These are phyloP conservation scores for Drosophila murphyi DNA, from an alignment of 1,140 invertebrate genomes.

Conservation along the genomic window DNA sequence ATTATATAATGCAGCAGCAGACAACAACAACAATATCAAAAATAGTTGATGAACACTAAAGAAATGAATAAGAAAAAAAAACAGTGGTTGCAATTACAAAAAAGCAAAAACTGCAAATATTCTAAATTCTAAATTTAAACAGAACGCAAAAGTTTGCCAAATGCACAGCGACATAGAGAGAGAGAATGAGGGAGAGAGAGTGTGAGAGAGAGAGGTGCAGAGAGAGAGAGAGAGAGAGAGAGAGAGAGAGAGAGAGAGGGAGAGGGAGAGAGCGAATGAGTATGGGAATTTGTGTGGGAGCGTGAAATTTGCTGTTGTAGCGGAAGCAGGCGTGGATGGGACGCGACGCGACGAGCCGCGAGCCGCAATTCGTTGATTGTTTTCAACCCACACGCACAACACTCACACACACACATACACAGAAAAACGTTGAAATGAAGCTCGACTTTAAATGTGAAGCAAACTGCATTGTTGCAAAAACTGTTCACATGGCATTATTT, in stretches of 20 bases:
- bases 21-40: not conserved
- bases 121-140: slow-evolving; percentile 70
- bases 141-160: slow-evolving; percentile 23
- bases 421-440: not conserved
- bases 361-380: slow-evolving; percentile 51
- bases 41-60: too few relatives aligned
- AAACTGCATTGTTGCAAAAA: not conserved
- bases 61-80: not conserved
- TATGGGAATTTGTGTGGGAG: slow-evolving; percentile 10
- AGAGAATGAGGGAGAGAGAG: not conserved
- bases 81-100: slow-evolving; percentile 54
- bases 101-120: slow-evolving; percentile 38
- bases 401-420: slow-evolving; percentile 12
- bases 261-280: not conserved
- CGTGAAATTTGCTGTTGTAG: slow-evolving; percentile 23
- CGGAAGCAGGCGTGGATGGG: slow-evolving; percentile 11
- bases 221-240: slow-evolving; percentile 16
- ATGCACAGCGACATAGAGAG: slow-evolving; percentile 11
- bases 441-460: slow-evolving; percentile 9
- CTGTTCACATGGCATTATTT: slow-evolving; percentile 18
- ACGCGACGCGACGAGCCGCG: too few relatives aligned
- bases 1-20: slow-evolving; percentile 59
- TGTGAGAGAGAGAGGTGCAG: not conserved
- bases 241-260: slow-evolving; percentile 11
- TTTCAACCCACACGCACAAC: slow-evolving; percentile 57